Evolutionary conservation across 2,888 invertebrate genomes (phyloP).

Genomic region (Siphlonurus alternatus): DNA sequence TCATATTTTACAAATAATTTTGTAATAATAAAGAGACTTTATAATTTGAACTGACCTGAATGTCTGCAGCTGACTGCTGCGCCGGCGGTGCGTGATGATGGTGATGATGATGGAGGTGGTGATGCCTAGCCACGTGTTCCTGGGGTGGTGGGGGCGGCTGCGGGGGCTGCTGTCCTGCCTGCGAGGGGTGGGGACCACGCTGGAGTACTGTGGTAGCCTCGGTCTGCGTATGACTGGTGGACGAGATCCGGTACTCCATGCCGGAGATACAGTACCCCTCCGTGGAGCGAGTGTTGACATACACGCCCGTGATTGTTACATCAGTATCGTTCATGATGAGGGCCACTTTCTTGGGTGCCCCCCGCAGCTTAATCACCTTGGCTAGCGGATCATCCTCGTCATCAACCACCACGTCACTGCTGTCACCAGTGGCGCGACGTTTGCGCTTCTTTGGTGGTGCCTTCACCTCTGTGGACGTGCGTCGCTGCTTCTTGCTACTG

Average conservation of each 20-base stretch:
- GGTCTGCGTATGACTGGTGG: conserved; percentile 71
- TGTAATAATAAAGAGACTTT: not conserved
- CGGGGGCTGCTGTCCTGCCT: not conserved
- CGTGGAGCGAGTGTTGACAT: conserved; percentile 56
- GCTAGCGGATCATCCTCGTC: conserved; percentile 19
- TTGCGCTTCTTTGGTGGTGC: conserved; percentile 18
- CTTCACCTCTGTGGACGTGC: conserved; percentile 5
- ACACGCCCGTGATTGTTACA: conserved; percentile 74
- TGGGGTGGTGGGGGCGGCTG: not conserved
- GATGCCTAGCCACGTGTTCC: conserved; percentile 8
- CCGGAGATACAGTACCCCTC: conserved; percentile 69
- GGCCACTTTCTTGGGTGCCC: conserved; percentile 28
- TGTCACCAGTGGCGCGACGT: conserved; percentile 24
- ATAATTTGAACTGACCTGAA: not conserved
- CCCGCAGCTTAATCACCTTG: conserved; percentile 22
- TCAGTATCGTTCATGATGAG: conserved; percentile 75
- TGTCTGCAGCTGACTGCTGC: too few species aligned
- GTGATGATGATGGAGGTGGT: not conserved
- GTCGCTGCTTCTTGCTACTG: conserved; percentile 19
- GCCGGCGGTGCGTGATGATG: not conserved
- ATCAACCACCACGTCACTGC: conserved; percentile 22
- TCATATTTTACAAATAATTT: not conserved
- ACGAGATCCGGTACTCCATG: conserved; percentile 76
- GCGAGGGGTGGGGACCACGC: conserved; percentile 4
- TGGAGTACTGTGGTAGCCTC: conserved; percentile 46